Evolutionary conservation across 2,113 vertebrate species (phyloP).

Genomic region (Pavo muticus): DNA sequence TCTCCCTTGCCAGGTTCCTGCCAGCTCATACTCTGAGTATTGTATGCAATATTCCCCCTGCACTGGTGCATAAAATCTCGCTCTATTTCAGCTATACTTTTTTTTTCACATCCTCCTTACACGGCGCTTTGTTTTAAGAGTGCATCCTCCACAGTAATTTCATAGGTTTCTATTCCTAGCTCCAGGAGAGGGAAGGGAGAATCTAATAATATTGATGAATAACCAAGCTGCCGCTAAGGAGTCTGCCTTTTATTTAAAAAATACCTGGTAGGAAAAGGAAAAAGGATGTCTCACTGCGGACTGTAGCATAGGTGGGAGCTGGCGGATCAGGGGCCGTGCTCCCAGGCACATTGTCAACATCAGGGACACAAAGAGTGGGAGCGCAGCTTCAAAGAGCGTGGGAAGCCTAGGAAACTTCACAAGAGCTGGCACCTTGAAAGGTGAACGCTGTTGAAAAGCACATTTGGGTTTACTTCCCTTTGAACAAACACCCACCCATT

Average conservation of each 20-base stretch:
- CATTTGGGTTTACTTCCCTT: constrained; percentile 19
- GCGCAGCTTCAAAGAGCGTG: not conserved
- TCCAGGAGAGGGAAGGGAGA: constrained; percentile 45
- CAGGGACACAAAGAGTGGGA: not conserved
- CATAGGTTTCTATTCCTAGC: constrained; percentile 68
- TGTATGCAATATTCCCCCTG: not conserved
- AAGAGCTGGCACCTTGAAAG: not conserved
- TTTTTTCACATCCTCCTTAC: not conserved
- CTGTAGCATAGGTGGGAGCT: not conserved
- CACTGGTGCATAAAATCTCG: not conserved
- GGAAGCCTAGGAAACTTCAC: not conserved
- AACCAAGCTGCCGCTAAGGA: constrained; percentile 52
- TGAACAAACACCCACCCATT: constrained; percentile 26
- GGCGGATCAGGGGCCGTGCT: constrained; percentile 12
- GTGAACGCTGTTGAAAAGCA: constrained; percentile 5
- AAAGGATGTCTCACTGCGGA: constrained; percentile 14
- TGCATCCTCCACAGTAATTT: constrained; percentile 46
- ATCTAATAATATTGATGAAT: constrained; percentile 68
- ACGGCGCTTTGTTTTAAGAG: constrained; percentile 4
- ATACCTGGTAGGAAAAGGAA: constrained; percentile 48
- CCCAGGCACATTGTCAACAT: not conserved
- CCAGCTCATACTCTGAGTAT: not conserved
- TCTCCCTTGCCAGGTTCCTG: not conserved
- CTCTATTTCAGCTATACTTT: not conserved
- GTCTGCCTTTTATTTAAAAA: constrained; percentile 47